These are phyloP conservation scores for Daboia siamensis DNA, from an alignment of 2,113 vertebrate genomes.

Conservation along the genomic window DNA sequence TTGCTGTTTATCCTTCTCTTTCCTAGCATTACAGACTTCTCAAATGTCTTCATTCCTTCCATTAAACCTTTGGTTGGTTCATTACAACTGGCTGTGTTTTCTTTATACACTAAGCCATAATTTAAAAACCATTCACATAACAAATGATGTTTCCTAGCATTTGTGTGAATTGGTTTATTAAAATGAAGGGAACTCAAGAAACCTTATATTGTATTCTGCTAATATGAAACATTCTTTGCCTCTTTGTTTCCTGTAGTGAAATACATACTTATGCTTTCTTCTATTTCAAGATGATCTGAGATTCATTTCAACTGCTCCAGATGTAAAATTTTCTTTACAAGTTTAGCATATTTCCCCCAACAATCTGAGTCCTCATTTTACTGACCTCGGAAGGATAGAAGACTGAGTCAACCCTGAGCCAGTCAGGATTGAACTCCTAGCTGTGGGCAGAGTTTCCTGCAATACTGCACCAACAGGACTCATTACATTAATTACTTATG, in stretches of 20 bases:
- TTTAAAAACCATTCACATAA: neutral
- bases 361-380: no score
- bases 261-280: constrained; percentile 55
- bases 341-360: no score
- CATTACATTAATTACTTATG: neutral
- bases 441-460: no score
- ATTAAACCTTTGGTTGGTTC: neutral
- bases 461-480: neutral
- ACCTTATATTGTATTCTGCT: neutral
- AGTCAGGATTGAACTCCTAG: no score
- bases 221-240: constrained; percentile 60
- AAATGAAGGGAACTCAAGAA: neutral
- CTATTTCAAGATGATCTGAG: constrained; percentile 55
- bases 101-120: neutral
- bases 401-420: no score
- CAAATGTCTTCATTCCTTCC: neutral
- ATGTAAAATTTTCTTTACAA: constrained; percentile 36
- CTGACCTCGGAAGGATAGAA: no score
- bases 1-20: neutral
- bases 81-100: neutral
- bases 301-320: constrained; percentile 56
- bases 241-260: constrained; percentile 55
- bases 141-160: neutral
- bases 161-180: neutral
- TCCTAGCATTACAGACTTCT: neutral